A percentile compares a stretch with the other conserved stretches of the same genome.
These are phyloP conservation scores for Didymodactylos carnosus DNA, from an alignment of 2,888 invertebrate species.

Conservation along the genomic window DNA sequence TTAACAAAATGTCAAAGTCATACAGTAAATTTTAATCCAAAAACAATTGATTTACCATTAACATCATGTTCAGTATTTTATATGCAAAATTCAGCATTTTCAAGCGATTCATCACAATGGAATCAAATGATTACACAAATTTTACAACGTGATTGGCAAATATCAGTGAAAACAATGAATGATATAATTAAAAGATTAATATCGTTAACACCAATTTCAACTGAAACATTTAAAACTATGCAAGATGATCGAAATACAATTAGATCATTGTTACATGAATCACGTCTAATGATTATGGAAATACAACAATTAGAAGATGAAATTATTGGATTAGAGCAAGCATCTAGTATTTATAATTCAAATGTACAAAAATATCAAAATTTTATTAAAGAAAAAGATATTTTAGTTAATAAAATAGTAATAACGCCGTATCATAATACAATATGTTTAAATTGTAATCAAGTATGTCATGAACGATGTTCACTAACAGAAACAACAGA, in stretches of 20 bases:
- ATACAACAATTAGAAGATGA: not conserved
- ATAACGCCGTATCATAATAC: not conserved
- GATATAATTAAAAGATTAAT: not conserved
- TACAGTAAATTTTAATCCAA: not conserved
- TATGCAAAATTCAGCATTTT: slow-evolving; percentile 1
- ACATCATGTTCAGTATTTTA: not conserved
- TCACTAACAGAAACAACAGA: not conserved
- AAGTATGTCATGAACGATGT: not conserved
- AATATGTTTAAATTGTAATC: not conserved
- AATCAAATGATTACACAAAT: not conserved
- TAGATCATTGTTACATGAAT: not conserved
- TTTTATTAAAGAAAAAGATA: not conserved
- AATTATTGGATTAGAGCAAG: not conserved
- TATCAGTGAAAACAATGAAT: not conserved
- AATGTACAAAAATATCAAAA: not conserved
- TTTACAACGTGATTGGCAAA: not conserved
- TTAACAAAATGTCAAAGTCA: not conserved
- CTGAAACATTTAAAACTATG: not conserved
- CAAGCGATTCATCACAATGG: not conserved
- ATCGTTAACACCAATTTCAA: not conserved
- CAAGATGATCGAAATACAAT: not conserved
- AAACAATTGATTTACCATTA: not conserved
- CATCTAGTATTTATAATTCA: not conserved
- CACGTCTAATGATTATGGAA: not conserved
- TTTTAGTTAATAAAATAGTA: not conserved